Percentiles rank a stretch among this genome's conserved stretches.
Evolutionary conservation across 2,113 vertebrate species (phyloP).

Genomic region (Notarius lentiginosus): DNA sequence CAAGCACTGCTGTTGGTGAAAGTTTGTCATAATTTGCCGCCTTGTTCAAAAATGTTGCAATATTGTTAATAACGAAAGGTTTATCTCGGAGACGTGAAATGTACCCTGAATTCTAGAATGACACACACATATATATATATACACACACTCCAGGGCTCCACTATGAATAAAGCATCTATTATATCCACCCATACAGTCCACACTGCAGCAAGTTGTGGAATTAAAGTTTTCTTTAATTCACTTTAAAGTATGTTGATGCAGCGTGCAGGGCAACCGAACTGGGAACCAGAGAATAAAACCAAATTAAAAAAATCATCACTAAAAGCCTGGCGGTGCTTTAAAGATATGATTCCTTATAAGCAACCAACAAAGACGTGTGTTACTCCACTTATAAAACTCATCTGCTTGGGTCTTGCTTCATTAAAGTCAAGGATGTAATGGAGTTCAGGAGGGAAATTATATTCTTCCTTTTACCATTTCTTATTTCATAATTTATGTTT

Average conservation of each 20-base stretch:
- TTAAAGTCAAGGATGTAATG: not conserved
- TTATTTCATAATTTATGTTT: slow-evolving; percentile 13
- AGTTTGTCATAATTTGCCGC: no score
- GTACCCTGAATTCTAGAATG: no score
- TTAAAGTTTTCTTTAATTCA: slow-evolving; percentile 2
- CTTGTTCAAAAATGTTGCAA: no score
- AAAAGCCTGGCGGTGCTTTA: slow-evolving; percentile 1
- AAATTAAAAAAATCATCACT: slow-evolving; percentile 1
- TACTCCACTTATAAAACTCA: not conserved
- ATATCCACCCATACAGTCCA: not conserved
- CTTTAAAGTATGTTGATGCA: not conserved
- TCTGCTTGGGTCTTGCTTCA: not conserved
- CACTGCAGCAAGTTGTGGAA: not conserved
- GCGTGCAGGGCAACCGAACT: not conserved
- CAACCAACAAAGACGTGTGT: not conserved
- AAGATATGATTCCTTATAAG: not conserved
- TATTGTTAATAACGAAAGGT: no score
- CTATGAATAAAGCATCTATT: no score
- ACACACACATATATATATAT: no score
- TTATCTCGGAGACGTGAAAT: no score
- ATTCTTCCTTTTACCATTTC: slow-evolving; percentile 8
- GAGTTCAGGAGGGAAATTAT: not conserved
- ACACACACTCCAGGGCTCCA: no score
- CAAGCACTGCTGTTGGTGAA: no score
- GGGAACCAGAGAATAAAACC: not conserved